Evolutionary conservation across 2,797 vertebrate genomes (phyloP).

Genomic region (Tenualosa thibaudeaui): DNA sequence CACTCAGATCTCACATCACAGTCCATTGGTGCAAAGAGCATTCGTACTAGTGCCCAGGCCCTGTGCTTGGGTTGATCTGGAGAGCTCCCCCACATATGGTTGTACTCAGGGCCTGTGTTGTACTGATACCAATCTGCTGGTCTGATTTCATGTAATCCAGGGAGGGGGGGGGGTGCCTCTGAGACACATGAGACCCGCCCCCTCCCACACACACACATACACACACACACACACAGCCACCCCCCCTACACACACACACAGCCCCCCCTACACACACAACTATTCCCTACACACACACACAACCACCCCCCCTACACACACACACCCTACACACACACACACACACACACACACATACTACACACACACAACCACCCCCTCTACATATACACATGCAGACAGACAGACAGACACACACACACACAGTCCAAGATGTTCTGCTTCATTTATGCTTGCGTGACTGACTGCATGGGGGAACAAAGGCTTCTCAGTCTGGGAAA

Average conservation of each 20-base stretch:
- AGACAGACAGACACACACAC: background rate
- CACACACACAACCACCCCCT: no score
- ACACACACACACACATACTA: no score
- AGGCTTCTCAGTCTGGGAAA: background rate
- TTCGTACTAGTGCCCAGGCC: background rate
- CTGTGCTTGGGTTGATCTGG: background rate
- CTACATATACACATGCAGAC: no score
- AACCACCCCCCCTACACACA: no score
- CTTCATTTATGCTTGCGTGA: background rate
- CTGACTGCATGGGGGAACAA: background rate
- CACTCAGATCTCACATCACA: background rate
- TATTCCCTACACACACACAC: no score
- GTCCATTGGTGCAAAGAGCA: background rate
- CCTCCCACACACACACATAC: background rate
- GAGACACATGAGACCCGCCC: background rate
- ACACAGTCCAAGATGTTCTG: background rate
- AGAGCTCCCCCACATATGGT: background rate
- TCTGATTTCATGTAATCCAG: background rate
- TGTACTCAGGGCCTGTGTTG: background rate
- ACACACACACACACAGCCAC: no score
- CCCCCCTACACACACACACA: no score
- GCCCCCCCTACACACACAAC: no score
- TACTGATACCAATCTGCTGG: slow-evolving; percentile 13
- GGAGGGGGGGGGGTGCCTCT: background rate
- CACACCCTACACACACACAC: no score